phyloP scores from a whole-genome alignment of 1,140 invertebrate species.

The Lepidurus couesii region DNA sequence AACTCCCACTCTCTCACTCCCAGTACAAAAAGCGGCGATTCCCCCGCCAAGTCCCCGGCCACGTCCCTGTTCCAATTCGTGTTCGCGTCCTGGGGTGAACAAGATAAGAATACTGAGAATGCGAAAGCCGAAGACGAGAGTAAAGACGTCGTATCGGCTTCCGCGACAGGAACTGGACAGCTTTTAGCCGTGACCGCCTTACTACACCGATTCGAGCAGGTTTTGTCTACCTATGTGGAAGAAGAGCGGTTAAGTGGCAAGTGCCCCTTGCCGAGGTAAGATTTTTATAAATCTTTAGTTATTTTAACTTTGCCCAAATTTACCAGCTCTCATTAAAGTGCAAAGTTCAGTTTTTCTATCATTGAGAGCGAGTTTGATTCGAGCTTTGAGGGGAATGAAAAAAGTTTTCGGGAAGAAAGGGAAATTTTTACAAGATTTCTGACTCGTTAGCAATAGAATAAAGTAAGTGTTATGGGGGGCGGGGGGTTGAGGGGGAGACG shows the following conservation, averaged over 20 bases:
- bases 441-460: too few species aligned
- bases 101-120: conserved; percentile 49
- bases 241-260: conserved; percentile 84
- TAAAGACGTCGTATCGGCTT: conserved; percentile 34
- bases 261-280: conserved; percentile 78
- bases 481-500: too few species aligned
- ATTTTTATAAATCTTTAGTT: background rate
- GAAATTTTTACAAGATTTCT: too few species aligned
- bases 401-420: too few species aligned
- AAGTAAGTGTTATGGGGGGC: too few species aligned
- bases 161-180: conserved; percentile 56
- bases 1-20: conserved; percentile 38
- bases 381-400: too few species aligned
- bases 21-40: conserved; percentile 35
- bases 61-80: conserved; percentile 53
- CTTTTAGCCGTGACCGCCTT: conserved; percentile 79
- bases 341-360: too few species aligned
- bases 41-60: conserved; percentile 48
- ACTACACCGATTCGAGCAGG: conserved; percentile 86
- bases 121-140: conserved; percentile 20
- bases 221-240: conserved; percentile 63
- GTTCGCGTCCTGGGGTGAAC: conserved; percentile 39
- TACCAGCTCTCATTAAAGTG: too few species aligned
- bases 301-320: too few species aligned
- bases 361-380: too few species aligned